phyloP scores from a whole-genome alignment of 2,888 invertebrate genomes.

The Nasonia oneida region DNA sequence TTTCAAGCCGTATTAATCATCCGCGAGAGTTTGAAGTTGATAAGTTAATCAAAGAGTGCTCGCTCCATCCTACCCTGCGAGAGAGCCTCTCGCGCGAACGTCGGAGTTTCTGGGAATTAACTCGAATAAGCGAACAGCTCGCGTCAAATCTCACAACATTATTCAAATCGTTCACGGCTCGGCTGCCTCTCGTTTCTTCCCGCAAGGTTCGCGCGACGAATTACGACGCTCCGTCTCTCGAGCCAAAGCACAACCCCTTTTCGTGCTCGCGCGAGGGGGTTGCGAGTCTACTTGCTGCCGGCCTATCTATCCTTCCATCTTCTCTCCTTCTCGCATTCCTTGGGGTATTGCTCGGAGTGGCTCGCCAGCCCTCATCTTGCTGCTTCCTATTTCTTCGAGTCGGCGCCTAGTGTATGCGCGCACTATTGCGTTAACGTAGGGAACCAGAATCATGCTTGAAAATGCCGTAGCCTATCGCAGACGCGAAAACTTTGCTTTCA shows the following conservation, averaged over 20 bases:
- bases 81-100: conserved; percentile 16
- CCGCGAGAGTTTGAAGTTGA: not conserved
- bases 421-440: not conserved
- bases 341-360: conserved; percentile 75
- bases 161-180: conserved; percentile 63
- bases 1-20: conserved; percentile 18
- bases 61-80: conserved; percentile 21
- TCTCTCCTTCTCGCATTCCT: conserved; percentile 75
- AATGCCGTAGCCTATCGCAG: not conserved
- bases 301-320: conserved; percentile 77
- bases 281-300: conserved; percentile 63
- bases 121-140: conserved; percentile 40
- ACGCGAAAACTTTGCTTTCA: not conserved
- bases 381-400: not conserved
- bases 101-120: conserved; percentile 47
- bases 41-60: conserved; percentile 29
- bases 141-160: conserved; percentile 57
- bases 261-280: conserved; percentile 32
- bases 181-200: conserved; percentile 33
- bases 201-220: conserved; percentile 43
- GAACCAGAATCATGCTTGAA: not conserved
- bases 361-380: conserved; percentile 39
- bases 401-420: not conserved
- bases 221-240: conserved; percentile 47
- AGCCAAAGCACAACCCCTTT: conserved; percentile 66